These are phyloP conservation scores for Mormyrops boulengeri DNA, from an alignment of 2,797 vertebrate genomes.

Conservation along the genomic window DNA sequence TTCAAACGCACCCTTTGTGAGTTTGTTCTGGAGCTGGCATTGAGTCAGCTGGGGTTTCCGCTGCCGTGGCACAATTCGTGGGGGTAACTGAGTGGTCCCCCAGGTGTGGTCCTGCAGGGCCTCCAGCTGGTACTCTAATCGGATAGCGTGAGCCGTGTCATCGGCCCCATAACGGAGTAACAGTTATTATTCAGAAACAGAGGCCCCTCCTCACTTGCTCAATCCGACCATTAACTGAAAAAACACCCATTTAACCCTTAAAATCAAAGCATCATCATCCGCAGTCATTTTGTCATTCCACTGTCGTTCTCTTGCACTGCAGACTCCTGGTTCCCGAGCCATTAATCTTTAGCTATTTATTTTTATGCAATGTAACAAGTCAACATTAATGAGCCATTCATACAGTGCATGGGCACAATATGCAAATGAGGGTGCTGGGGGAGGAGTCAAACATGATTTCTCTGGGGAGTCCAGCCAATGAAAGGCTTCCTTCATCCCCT, in stretches of 20 bases:
- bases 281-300: neutral
- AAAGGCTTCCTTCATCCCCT: conserved; percentile 16
- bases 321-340: neutral
- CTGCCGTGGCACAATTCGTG: neutral
- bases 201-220: neutral
- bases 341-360: conserved; percentile 5
- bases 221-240: neutral
- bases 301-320: neutral
- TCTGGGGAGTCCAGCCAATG: neutral
- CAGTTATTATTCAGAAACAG: conserved; percentile 16
- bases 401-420: neutral
- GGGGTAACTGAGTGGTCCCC: conserved; percentile 1
- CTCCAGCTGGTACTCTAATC: conserved; percentile 54
- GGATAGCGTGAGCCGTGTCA: conserved; percentile 58
- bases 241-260: neutral
- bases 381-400: conserved; percentile 4
- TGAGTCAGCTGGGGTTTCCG: neutral
- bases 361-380: neutral
- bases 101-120: conserved; percentile 43
- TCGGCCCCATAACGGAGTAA: conserved; percentile 49
- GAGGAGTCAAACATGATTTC: neutral
- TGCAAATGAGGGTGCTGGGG: neutral
- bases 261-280: neutral
- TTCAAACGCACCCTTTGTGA: neutral
- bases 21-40: neutral